Base-by-base conservation (phyloP, 2,797 vertebrate species). In the Sus cebifrons region DNA sequence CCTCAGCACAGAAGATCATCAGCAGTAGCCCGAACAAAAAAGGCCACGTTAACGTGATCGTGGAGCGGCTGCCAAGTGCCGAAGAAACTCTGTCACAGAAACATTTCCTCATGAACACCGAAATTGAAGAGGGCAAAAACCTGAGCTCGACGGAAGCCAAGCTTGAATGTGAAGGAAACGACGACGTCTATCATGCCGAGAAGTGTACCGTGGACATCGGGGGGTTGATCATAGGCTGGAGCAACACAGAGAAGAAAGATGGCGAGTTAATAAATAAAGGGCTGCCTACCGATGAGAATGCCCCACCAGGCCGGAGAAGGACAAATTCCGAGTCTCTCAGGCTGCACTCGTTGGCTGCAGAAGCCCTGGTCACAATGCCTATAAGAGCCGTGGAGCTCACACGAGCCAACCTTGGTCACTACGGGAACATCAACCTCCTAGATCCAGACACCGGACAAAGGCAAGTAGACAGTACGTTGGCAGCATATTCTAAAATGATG, bases 1-100 rank as follows among this genome's bases (percentile, higher is more conserved):
- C 99, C 0, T 99, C 99, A 0, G 99, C 99, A 56, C 99, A 99
- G 97, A 99, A 99, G 98, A 99, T 99, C 78, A 99, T 99, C 97
- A 99, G 97, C 98, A 99, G 99, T 96, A 99, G 99, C 93, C 99
- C 99, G 18, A 99, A 99, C 96, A 99, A 98, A 32, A 99, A 99
- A 0, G 99, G 99, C 5, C 99, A 99, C 0, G 99, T 99, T 96
- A 99, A 99, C 0, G 99, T 99, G 97, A 99, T 99, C 20, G 99
- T 99, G 20, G 99, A 99, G 54, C 99, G 99, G n/a, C 98, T 99
- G 96, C 99, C 99, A 2, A 98, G 99, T 15, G 99, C 99, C 0
- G 99, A 99, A 97, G 99, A 99, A 81, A 98, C 98, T 0, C 98
- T 99, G 74, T 98, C 98, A 16, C 98, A 98, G 23, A 99, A 99